Percentiles rank a stretch among this genome's conserved stretches.
Evolutionary conservation across 2,113 vertebrate genomes (phyloP).

Genomic region (Cariama cristata): DNA sequence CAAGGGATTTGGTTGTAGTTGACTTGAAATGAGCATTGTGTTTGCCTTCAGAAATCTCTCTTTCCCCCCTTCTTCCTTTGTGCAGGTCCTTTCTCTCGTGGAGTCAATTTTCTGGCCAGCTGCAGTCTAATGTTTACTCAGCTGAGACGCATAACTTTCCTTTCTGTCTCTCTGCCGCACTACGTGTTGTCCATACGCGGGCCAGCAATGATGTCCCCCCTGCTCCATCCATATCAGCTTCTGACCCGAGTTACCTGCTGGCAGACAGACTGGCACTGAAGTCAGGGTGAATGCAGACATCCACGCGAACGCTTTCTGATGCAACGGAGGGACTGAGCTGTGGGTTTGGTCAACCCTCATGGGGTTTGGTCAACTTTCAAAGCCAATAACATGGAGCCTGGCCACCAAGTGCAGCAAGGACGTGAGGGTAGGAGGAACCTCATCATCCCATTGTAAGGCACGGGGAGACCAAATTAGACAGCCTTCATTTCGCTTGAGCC

Average conservation of each 20-base stretch:
- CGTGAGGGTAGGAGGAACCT: not conserved
- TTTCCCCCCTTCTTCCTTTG: not conserved
- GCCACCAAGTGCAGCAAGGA: not conserved
- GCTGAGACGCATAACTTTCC: not conserved
- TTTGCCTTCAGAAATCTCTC: not conserved
- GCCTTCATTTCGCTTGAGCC: not conserved
- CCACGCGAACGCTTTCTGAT: accelerated
- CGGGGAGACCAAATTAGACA: not conserved
- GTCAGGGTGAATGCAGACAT: not conserved
- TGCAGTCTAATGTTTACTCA: not conserved
- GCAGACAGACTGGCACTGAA: not conserved
- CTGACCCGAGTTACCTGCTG: not conserved
- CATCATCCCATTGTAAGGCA: not conserved
- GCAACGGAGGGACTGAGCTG: not conserved
- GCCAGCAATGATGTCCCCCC: not conserved
- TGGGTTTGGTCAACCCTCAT: not conserved
- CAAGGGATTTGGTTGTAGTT: not conserved
- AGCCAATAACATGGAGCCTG: accelerated
- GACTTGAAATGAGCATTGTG: not conserved
- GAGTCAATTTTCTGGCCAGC: not conserved
- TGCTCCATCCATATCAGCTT: not conserved
- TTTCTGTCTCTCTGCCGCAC: not conserved
- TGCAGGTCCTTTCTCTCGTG: not conserved
- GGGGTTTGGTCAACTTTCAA: not conserved
- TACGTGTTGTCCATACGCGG: not conserved